Base-by-base conservation (phyloP, 2,113 vertebrate species). In the Chloropsis hardwickii region DNA sequence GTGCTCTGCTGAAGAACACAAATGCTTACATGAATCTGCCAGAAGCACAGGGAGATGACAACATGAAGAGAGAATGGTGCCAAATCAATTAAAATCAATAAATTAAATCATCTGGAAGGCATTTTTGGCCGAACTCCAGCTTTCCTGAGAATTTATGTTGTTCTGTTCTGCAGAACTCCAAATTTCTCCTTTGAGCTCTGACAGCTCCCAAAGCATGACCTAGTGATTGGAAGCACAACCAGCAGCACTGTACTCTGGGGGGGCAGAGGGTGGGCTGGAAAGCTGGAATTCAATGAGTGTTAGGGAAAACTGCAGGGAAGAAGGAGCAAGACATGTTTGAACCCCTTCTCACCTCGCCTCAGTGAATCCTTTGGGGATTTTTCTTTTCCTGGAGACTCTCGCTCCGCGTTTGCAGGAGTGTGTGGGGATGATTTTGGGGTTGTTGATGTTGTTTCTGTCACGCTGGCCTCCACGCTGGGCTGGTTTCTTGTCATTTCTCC, bases 321-420 rank as follows among this genome's bases (percentile, higher is more conserved):
- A 72, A 78, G n/a, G 17, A 88, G 28, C 12, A 84, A 54, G 57
- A 24, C 5, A 2, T 1, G 9, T 54, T 27, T 50, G 54, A 84
- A 77, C 16, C 6, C 27, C 7, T 16, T 62, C 97, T 97, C 88
- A 97, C 97, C 97, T 97, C 39, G 12, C 56, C 66, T 96, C 54
- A 92, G 6, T 9, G 90, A 88, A 16, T 97, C 97, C 31, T 92
- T 93, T 8, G 84, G 39, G 42, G 37, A 8, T n/a, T 94, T 96
- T 58, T 95, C 93, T 54, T 73, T 93, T 31, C 92, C 92, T 33
- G 42, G 22, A 18, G 65, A 13, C 25, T 95, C 94, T 48, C 0
- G 10, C 22, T 92, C 90, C 0, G 20, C 2, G 2, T 37, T 82
- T 12, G 19, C 60, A 33, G 54, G 18, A 22, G 61, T 2, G 29